Evolutionary conservation across 2,797 vertebrate genomes (phyloP).

Genomic region (Anas capensis): DNA sequence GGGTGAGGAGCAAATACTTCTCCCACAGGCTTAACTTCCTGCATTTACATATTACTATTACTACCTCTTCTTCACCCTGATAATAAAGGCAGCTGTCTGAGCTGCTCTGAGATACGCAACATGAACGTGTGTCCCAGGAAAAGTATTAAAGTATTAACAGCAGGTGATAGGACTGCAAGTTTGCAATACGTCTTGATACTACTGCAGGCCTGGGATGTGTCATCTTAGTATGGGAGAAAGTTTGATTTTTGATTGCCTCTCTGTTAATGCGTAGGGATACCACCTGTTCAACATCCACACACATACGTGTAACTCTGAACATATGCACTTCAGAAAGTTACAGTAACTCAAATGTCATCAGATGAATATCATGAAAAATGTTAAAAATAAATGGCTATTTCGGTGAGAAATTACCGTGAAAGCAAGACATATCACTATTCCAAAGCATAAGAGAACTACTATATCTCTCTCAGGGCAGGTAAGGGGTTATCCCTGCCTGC

Average conservation of each 20-base stretch:
- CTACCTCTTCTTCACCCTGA: neutral
- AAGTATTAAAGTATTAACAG: too few species aligned
- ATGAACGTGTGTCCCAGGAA: neutral
- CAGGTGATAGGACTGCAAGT: neutral
- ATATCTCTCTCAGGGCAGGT: neutral
- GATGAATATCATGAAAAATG: neutral
- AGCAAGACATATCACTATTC: neutral
- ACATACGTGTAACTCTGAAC: rapidly evolving
- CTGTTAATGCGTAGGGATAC: neutral
- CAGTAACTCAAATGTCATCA: neutral
- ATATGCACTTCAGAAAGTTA: neutral
- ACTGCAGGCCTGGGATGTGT: rapidly evolving
- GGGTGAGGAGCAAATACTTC: neutral
- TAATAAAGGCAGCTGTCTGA: neutral
- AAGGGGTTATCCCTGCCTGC: neutral
- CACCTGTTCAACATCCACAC: neutral
- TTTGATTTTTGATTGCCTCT: neutral
- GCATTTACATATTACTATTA: neutral
- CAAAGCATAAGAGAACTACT: neutral
- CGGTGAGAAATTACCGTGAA: rapidly evolving
- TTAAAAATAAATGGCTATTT: neutral
- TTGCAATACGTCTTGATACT: neutral
- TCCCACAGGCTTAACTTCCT: neutral
- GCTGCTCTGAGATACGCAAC: neutral
- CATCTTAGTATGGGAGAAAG: rapidly evolving